Conservation (phyloP, 2,113 vertebrate genomes). For the Trochalopteron elliotii region DNA sequence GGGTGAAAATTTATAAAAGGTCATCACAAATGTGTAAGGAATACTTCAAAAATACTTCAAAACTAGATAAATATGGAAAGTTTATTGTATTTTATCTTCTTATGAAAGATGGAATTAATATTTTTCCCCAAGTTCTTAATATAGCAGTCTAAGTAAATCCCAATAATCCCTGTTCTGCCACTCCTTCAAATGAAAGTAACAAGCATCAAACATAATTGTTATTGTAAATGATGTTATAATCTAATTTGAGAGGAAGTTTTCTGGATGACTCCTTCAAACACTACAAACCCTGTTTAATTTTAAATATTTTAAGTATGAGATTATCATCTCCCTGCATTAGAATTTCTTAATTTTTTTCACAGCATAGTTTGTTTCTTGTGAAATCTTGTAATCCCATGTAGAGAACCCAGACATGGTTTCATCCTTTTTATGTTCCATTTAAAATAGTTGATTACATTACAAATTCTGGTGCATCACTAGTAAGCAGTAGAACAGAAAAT, state of each 20-base stretch:
- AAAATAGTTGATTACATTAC: not conserved
- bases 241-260: not conserved
- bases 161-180: not conserved
- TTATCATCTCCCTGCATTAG: not conserved
- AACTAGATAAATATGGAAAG: not conserved
- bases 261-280: not conserved
- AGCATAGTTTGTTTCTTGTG: not conserved
- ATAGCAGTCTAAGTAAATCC: not conserved
- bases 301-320: not conserved
- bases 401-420: not conserved
- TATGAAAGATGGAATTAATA: not conserved
- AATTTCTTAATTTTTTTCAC: not conserved
- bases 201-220: not conserved
- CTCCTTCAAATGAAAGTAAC: not conserved
- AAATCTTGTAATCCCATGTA: not conserved
- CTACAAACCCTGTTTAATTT: not conserved
- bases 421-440: not conserved
- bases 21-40: not conserved
- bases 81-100: not conserved
- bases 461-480: not conserved
- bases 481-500: not conserved
- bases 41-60: not conserved
- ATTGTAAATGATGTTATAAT: not conserved
- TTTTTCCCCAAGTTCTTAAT: not conserved
- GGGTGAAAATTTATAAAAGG: not conserved